Base-by-base conservation (phyloP, 2,113 vertebrate genomes). In the Apodemus speciosus region DNA sequence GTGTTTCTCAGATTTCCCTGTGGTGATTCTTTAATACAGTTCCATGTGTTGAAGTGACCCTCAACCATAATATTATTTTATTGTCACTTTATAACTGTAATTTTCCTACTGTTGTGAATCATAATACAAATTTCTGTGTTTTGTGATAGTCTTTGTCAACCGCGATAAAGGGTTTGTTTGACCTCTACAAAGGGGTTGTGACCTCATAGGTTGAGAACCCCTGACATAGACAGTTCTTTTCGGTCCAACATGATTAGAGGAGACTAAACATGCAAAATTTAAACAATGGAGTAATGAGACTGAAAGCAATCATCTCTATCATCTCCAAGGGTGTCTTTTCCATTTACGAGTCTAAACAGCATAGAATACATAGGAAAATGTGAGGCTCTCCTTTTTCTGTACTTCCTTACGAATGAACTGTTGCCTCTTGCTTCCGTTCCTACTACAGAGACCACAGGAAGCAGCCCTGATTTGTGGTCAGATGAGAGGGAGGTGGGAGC, bases 401-500 rank as follows among this genome's bases (percentile, higher is more conserved):
- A 60, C 18, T 95, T 66, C 56, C 15, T 95, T 40, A 43, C 30
- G 9, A 56, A 53, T 81, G 40, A 88, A 96, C 64, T 43, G 13
- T 35, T 56, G 2, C 27, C 64, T 94, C 75, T 89, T 62, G 13
- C 85, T 84, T 32, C 53, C 69, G 32, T 23, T 32, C 38, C 16
- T 53, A 40, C 77, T 94, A 71, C 79, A 93, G 46, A 89, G 80
- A 66, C 84, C 40, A 68, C 84, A 92, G 94, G 95, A 97, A 94
- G 64, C n/a, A 89, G 66, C 80, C 60, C 76, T 92, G 60, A 13
- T 53, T 53, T 86, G 66, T 71, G 84, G 49, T 71, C 49, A 68
- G n/a, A 56, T 40, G 72, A 64, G 86, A 49, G 30, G 43, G 72
- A 73, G 60, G 16, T 90, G 77, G 69, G 90, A 95, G 71, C 35